Evolutionary conservation across 1,140 invertebrate genomes (phyloP), one percentile per base, ranked within the genome.

Genomic region (Magallana ariakensis): DNA sequence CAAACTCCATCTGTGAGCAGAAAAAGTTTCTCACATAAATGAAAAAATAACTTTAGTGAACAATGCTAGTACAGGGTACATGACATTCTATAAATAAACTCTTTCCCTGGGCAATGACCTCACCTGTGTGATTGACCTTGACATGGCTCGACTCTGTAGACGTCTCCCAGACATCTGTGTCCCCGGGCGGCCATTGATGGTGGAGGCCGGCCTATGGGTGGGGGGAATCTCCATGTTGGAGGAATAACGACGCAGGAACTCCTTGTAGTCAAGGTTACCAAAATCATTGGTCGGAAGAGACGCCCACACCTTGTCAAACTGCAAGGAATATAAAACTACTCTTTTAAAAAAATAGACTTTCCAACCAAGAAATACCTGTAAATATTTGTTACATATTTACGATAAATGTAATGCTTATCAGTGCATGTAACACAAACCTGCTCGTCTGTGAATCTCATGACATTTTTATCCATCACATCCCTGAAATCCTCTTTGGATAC

Each of bases 271-370:
- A 8, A 94, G 16, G 85, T 94, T 94, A 7, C 92, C 92, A 88
- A 92, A 93, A 60, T 93, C 91, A 89, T 93, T 94, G 8, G 93
- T 84, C 1, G 90, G 87, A n/a, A 93, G 62, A 13, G 87, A 83
- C 9, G 81, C 56, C 92, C 92, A 93, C 1, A 94, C 19, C 19
- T 87, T 91, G n/a, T 93, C 92, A 92, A 94, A 94, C 94, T 94
- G 90, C n/a, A 90, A 89, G 6, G 82, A 26, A 33, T 33, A 33
- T 33, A 33, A 33, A 33, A 33, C 33, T 33, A 33, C 33, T 33
- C 33, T 19, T 8, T 66, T 4, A 62, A 62, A 60, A 19, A 62
- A 62, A 62, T 16, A 62, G 60, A 19, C 15, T 1, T 16, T 1
- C 1, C 60, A 62, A 33, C 33, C 33, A 33, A 0, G 0, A 33